Evolutionary conservation across 2,797 vertebrate genomes (phyloP).

Genomic region (Peromyscus aztecus): DNA sequence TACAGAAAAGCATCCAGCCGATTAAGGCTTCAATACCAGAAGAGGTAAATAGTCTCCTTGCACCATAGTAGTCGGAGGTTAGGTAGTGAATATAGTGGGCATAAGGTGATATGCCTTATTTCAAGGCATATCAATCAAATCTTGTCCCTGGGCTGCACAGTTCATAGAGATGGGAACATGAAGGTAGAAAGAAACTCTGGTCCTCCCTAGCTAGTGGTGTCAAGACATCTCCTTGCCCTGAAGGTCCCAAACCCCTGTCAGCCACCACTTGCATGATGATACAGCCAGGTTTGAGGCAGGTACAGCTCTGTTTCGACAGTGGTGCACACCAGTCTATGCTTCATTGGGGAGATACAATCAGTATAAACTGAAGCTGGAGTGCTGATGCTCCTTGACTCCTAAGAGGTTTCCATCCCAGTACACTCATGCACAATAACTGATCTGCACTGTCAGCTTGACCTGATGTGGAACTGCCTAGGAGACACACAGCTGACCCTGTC

Average conservation of each 20-base stretch:
- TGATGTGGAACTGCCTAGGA: not conserved
- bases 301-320: not conserved
- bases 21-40: slow-evolving; percentile 1
- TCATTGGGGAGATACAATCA: not conserved
- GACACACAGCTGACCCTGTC: not conserved
- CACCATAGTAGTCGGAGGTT: not conserved
- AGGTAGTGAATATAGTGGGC: not conserved
- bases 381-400: not conserved
- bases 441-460: not conserved
- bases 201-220: not conserved
- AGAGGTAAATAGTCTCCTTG: slow-evolving; percentile 1
- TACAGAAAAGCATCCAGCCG: not conserved
- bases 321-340: not conserved
- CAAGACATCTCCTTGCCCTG: not conserved
- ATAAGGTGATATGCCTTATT: no score
- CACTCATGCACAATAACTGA: not conserved
- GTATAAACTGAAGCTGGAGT: not conserved
- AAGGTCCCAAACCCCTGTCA: not conserved
- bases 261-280: not conserved
- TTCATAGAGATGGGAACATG: not conserved
- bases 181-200: not conserved
- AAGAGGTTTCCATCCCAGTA: not conserved
- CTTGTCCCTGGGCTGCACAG: not conserved
- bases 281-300: not conserved
- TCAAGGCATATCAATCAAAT: not conserved